Base-by-base conservation (phyloP, 2,113 vertebrate genomes). In the Tyrannus savana region DNA sequence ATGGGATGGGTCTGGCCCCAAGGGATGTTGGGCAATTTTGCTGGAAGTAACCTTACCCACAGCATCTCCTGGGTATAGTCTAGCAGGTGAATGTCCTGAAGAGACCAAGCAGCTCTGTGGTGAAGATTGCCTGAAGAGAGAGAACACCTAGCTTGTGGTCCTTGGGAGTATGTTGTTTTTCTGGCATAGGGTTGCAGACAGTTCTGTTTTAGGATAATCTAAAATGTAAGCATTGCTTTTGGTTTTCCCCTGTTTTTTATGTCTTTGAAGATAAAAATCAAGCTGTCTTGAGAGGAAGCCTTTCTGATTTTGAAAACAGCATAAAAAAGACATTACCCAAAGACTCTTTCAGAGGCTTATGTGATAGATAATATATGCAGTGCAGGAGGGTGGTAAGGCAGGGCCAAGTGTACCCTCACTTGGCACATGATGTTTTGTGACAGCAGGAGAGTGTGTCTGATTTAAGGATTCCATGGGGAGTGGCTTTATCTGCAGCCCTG, bases 121-220 rank as follows among this genome's bases (percentile, higher is more conserved):
- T 25, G 42, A 80, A 77, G 10, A 30, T 25, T 58, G 16, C 30
- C 67, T 78, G 35, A 73, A 89, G 55, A 62, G 37, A 60, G 23
- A 55, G 28, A 87, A n/a, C 21, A 58, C 13, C 18, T 0, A 1
- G 17, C 64, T 81, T 0, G 0, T 6, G 18, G 47, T 55, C 56
- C 28, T 50, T 60, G 19, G 19, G 42, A 15, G n/a, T 55, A 17
- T 2, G 0, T 23, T 49, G 55, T 39, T 92, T 85, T 91, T 67
- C 64, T 74, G 59, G 19, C 50, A 19, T 12, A 35, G 28, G 4
- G 19, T 2, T 85, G 52, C 6, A 41, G 0, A 0, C 53, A 66
- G 7, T n/a, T 37, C 12, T 74, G 3, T 50, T 88, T 80, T 53
- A 69, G 41, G 27, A 47, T 67, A 69, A 23, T 12, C 10, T 15